These are phyloP conservation scores for Lepidostoma basale DNA, from an alignment of 1,140 invertebrate species.

Conservation along the genomic window DNA sequence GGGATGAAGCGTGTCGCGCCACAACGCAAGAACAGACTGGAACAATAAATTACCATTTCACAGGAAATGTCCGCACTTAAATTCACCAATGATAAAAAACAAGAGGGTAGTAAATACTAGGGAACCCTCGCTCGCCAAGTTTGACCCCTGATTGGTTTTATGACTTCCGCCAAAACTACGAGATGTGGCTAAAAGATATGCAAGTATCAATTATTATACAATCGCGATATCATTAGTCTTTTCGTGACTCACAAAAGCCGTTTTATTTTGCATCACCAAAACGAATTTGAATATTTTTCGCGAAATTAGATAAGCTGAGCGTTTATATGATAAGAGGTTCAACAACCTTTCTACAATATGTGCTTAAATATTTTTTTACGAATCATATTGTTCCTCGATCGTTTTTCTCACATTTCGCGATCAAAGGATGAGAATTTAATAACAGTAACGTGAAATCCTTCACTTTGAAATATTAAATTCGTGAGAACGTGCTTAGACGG, in stretches of 20 bases:
- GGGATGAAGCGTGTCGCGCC: slow-evolving; percentile 2
- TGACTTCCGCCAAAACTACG: slow-evolving; percentile 38
- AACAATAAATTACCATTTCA: slow-evolving; percentile 47
- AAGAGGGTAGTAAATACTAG: slow-evolving; percentile 5
- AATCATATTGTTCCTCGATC: slow-evolving; percentile 3
- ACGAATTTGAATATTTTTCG: too few relatives aligned
- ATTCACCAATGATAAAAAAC: slow-evolving; percentile 45
- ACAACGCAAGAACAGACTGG: slow-evolving; percentile 19
- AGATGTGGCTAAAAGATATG: too few relatives aligned
- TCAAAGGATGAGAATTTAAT: slow-evolving; percentile 21
- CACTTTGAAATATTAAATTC: slow-evolving; percentile 40
- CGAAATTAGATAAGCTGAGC: too few relatives aligned
- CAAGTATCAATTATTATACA: too few relatives aligned
- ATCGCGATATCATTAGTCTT: too few relatives aligned
- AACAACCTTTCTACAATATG: too few relatives aligned
- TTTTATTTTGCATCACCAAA: too few relatives aligned
- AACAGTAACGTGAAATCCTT: slow-evolving; percentile 32
- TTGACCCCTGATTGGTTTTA: slow-evolving; percentile 44
- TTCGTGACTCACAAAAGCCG: too few relatives aligned
- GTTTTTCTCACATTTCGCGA: slow-evolving; percentile 9
- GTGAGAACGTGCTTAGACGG: slow-evolving; percentile 23
- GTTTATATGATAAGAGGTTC: too few relatives aligned
- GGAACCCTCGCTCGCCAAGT: slow-evolving; percentile 26
- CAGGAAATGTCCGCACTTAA: slow-evolving; percentile 46
- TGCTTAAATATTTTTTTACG: background rate